A percentile compares a stretch with the other conserved stretches of the same genome.
Evolutionary conservation across 2,113 vertebrate genomes (phyloP).

Genomic region (Hoplias malabaricus): DNA sequence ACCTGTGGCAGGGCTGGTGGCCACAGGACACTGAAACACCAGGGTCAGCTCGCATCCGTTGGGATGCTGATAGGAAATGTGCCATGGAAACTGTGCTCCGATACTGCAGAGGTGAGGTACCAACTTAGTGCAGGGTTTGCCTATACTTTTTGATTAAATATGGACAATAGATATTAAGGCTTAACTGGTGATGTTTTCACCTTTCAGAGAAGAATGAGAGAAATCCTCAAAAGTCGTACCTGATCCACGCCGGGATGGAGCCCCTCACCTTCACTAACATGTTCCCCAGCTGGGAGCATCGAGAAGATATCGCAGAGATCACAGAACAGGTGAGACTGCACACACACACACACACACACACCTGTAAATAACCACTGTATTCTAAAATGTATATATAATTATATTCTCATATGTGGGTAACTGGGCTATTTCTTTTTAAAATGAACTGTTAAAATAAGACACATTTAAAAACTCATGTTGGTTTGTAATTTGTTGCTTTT

Average conservation of each 20-base stretch:
- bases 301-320: constrained; percentile 94
- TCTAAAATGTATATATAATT: no score
- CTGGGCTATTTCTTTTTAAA: no score
- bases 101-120: constrained; percentile 89
- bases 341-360: not conserved
- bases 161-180: not conserved
- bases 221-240: constrained; percentile 91
- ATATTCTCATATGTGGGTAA: no score
- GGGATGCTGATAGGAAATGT: constrained; percentile 92
- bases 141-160: not conserved
- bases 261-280: constrained; percentile 98
- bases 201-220: constrained; percentile 87
- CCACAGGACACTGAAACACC: constrained; percentile 89
- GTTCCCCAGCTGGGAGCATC: constrained; percentile 97
- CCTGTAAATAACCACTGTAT: no score
- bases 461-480: no score
- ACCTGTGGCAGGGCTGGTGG: constrained; percentile 99
- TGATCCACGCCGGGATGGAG: constrained; percentile 94
- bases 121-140: no score
- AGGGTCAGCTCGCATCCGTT: constrained; percentile 92
- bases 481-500: no score
- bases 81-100: constrained; percentile 96
- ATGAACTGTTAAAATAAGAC: no score
- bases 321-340: constrained; percentile 85
- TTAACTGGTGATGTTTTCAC: constrained; percentile 12